Base-by-base conservation (phyloP, 2,888 invertebrate species). In the Ditylenchus weischeri region DNA sequence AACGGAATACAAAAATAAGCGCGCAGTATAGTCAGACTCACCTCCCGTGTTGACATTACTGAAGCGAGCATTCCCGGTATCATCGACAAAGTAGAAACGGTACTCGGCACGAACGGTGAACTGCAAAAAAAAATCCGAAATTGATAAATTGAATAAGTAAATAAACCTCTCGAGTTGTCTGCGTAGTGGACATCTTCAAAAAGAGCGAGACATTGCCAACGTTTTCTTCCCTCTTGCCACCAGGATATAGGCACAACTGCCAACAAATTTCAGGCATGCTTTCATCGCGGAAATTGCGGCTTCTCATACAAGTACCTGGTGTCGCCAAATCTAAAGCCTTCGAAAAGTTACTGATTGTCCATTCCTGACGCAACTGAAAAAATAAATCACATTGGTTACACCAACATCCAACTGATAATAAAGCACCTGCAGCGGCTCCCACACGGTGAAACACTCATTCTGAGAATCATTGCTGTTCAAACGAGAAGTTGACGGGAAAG, bases 81-180 rank as follows among this genome's bases (percentile, higher is more conserved):
- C 83, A 69, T 80, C 81, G 57, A 83, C 64, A 68, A 83, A 83
- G 62, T 77, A 81, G 71, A 83, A 83, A 11, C 78, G 75, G 66
- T 83, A 83, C 64, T 83, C 83, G n/a, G 83, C 83, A 57, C 81
- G 82, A 18, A 83, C 75, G 23, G 78, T 73, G 35, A 82, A 80
- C 76, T 79, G 62, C 72, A 69, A 58, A 57, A 19, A 29, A 2
- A 5, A 1, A n/a, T 13, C 65, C 23, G 8, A 8, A 15, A 59
- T 6, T 29, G 29, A 15, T 2, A 2, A 48, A 47, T 5, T 6
- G n/a, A 48, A 62, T 10, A 48, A 23, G 36, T 8, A 15, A 19
- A 23, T 36, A 18, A 48, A 80, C 79, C 72, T 83, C 83, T 69
- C 76, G 75, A 18, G 69, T 70, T 5, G 78, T 78, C 13, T 75